Base-by-base conservation (phyloP, 1,140 invertebrate genomes). In the Druon quercuslanigerum region DNA sequence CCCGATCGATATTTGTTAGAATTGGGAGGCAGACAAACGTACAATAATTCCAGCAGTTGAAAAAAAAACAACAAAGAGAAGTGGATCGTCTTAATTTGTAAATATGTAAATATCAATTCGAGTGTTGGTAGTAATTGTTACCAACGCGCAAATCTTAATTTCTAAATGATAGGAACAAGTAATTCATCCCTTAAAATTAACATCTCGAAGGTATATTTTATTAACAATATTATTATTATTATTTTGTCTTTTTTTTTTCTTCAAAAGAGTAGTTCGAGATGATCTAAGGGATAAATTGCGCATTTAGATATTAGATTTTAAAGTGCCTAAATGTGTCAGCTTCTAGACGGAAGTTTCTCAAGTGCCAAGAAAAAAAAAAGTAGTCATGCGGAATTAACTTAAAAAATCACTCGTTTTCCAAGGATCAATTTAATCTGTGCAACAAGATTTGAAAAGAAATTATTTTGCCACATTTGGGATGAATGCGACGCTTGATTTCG, bases 1-100 rank as follows among this genome's bases (percentile, higher is more conserved):
- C 97, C 97, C 3, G 97, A 98, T 92, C 94, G 96, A 77, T 95
- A 95, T 88, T 92, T 98, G 50, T 92, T 98, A 71, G 96, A 98
- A 88, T 91, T 98, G 82, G 96, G 95, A 16, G 97, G 97, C 19
- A 92, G 96, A 54, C 94, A 94, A 46, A 94, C 95, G 82, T 96
- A 96, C 77, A 90, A 91, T 80, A 92, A 92, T 81, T 81, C 82
- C 75, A 82, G 82, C 82, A 76, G 72, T 46, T 82, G 73, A 83
- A 82, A 76, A 73, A 74, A 79, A 74, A 71, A 12, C 74, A n/a
- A n/a, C n/a, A n/a, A n/a, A n/a, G n/a, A n/a, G n/a, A n/a, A n/a
- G n/a, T n/a, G n/a, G 70, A 17, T 40, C 5, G 54, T 52, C 66
- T 71, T 51, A 16, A 66, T 9, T 19, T 83, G 77, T 83, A 83